phyloP scores from a whole-genome alignment of 2,797 vertebrate species.

The Bothrops alternatus region DNA sequence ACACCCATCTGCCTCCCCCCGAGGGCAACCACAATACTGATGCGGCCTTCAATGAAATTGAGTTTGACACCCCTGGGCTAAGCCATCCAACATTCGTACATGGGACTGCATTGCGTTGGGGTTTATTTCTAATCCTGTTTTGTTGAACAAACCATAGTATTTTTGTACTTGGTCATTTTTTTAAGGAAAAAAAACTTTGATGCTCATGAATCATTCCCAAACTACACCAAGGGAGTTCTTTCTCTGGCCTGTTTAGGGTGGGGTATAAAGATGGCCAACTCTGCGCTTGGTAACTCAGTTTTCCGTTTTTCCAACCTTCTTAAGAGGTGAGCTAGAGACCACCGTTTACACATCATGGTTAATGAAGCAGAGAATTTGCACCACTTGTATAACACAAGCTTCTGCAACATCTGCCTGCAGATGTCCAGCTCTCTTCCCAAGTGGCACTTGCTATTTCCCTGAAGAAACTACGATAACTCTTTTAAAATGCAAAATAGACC shows the following conservation, averaged over 20 bases:
- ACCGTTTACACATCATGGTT: not conserved
- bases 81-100: not conserved
- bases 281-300: not conserved
- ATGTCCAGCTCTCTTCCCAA: not conserved
- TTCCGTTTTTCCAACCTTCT: not conserved
- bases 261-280: not conserved
- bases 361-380: not conserved
- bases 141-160: not conserved
- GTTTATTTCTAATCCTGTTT: not conserved
- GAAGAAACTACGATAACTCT: not conserved
- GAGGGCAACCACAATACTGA: too few species aligned
- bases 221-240: not conserved
- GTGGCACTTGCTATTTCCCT: not conserved
- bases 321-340: not conserved
- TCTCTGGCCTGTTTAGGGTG: not conserved
- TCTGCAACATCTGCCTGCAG: not conserved
- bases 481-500: not conserved
- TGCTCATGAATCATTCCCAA: not conserved
- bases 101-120: rapidly evolving
- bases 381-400: not conserved
- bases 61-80: too few species aligned
- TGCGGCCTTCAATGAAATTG: too few species aligned
- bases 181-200: not conserved
- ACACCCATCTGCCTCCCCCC: too few species aligned
- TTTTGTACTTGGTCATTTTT: not conserved